Evolutionary conservation across 1,140 invertebrate species (phyloP), one percentile per base, ranked within the genome.

Genomic region (Diprion similis): DNA sequence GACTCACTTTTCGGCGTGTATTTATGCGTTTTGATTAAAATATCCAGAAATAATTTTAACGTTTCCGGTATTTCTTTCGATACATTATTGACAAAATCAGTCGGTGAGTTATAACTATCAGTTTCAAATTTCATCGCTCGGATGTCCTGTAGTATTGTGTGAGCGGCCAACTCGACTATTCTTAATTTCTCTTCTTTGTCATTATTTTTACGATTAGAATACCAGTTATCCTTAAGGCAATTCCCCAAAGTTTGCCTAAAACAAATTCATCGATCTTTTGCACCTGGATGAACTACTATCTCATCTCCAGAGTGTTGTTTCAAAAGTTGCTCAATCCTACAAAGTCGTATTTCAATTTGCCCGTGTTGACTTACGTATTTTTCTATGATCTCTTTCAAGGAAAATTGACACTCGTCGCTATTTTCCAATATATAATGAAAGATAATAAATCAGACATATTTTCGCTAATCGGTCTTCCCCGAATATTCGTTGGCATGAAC

Each of bases 341-440:
- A 15, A 10, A 72, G 65, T 72, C 71, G 71, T 46, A 72, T 46
- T 15, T 72, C 71, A 46, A n/a, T 72, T 72, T 72, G 19, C 10
- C 71, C 65, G 45, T 72, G 59, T 66, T 46, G 24, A 46, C 59
- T 37, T 66, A 8, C 37, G 13, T 67, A 72, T 66, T 67, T n/a
- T 46, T 77, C 77, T 71, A 74, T 10, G 1, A 51, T 51, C 48
- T 51, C 48, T 51, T 51, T 51, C 48, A 51, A 51, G 48, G 48
- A 51, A 51, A 51, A 51, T 51, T 51, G 48, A 51, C 48, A 51
- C 48, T 51, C 48, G 48, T 51, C 48, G 1, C 48, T 51, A 15
- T 51, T 80, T 75, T 80, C 75, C 75, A 69, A 24, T 68, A 71
- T 73, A 77, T 47, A 51, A 73, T 68, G 10, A 69, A 73, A 19